phyloP scores from a whole-genome alignment of 1,140 invertebrate genomes.

The Spodoptera litura region DNA sequence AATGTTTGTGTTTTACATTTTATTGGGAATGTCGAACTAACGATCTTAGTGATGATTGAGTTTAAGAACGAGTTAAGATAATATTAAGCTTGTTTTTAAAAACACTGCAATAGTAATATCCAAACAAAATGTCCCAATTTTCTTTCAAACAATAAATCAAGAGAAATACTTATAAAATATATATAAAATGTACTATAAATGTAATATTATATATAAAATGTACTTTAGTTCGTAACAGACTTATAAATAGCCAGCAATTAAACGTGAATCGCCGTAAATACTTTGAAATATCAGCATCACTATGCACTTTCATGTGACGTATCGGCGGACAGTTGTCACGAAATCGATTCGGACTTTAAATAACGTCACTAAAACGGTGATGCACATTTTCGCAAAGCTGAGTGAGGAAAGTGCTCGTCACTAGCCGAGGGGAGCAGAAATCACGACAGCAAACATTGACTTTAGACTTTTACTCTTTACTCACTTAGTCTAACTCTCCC shows the following conservation, averaged over 20 bases:
- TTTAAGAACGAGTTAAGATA: not conserved
- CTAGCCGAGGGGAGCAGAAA: conserved; percentile 74
- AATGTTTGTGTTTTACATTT: too few relatives aligned
- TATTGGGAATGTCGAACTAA: too few relatives aligned
- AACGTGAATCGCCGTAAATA: not conserved
- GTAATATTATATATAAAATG: too few relatives aligned
- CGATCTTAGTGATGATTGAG: not conserved
- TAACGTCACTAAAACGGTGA: conserved; percentile 52
- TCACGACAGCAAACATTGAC: conserved; percentile 84
- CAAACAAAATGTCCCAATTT: too few relatives aligned
- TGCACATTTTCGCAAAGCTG: conserved; percentile 61
- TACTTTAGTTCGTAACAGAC: not conserved
- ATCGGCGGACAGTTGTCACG: conserved; percentile 17
- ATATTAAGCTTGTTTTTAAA: not conserved
- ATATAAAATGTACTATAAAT: too few relatives aligned
- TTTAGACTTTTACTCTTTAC: conserved; percentile 82
- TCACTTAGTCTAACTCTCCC: conserved; percentile 79
- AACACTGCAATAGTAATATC: not conserved
- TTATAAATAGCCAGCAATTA: conserved; percentile 12
- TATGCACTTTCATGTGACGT: conserved; percentile 39
- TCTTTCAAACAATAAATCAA: too few relatives aligned
- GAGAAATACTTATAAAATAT: too few relatives aligned
- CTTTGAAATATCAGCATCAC: conserved; percentile 22
- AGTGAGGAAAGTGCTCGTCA: conserved; percentile 64
- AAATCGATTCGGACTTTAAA: conserved; percentile 28